Conservation (phyloP, 1,140 invertebrate genomes). For the Eriocheir sinensis region DNA sequence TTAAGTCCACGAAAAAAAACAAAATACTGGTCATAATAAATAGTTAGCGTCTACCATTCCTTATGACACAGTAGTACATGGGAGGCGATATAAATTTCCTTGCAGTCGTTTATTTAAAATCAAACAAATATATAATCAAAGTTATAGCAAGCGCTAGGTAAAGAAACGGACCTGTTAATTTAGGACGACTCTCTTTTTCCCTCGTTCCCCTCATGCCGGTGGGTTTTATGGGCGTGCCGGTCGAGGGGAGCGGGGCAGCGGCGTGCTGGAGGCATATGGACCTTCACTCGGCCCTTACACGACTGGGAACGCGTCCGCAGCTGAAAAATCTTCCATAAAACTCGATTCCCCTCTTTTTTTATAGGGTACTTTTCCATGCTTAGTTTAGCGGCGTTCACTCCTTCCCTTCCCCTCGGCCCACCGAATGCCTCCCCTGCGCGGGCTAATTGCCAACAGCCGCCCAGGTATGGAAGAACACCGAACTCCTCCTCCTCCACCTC, state of each 20-base stretch:
- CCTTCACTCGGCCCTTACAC: neutral
- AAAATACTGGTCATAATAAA: too few relatives aligned
- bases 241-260: neutral
- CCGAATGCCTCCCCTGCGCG: neutral
- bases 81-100: too few relatives aligned
- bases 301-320: neutral
- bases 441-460: neutral
- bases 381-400: neutral
- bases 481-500: neutral
- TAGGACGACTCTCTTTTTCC: constrained; percentile 10
- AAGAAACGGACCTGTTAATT: neutral
- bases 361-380: constrained; percentile 5
- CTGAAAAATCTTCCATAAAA: neutral
- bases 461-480: neutral
- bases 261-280: neutral
- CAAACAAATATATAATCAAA: too few relatives aligned
- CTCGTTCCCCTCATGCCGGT: neutral
- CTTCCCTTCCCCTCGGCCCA: neutral
- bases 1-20: too few relatives aligned
- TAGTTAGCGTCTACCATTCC: too few relatives aligned
- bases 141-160: too few relatives aligned
- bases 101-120: too few relatives aligned
- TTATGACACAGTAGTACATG: too few relatives aligned
- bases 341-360: neutral
- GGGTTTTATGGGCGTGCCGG: neutral